phyloP scores from a whole-genome alignment of 2,113 vertebrate species.

The Gadus macrocephalus region DNA sequence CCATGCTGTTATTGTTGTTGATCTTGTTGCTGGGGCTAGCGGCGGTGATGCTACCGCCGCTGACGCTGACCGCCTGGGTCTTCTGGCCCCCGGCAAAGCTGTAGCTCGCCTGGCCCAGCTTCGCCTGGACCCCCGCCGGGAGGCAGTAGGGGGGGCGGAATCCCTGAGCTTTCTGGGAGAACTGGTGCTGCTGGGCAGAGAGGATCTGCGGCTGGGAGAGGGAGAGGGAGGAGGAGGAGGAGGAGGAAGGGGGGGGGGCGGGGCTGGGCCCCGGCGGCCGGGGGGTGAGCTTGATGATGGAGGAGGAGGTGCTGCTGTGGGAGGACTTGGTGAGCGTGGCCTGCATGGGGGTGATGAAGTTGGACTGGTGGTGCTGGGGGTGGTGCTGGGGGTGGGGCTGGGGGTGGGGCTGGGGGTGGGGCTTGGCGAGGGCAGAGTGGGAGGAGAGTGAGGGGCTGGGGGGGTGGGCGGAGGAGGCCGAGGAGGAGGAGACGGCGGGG shows the following conservation, averaged over 20 bases:
- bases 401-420: slow-evolving; percentile 44
- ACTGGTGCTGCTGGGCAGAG: slow-evolving; percentile 54
- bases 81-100: slow-evolving; percentile 55
- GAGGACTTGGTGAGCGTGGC: slow-evolving; percentile 75
- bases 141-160: slow-evolving; percentile 60
- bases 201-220: slow-evolving; percentile 43
- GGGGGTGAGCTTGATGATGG: slow-evolving; percentile 73
- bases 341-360: slow-evolving; percentile 78
- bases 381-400: slow-evolving; percentile 10
- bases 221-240: slow-evolving; percentile 57
- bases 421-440: slow-evolving; percentile 43
- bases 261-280: slow-evolving; percentile 61
- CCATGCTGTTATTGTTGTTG: slow-evolving; percentile 31
- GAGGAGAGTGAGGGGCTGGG: slow-evolving; percentile 33
- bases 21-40: slow-evolving; percentile 18
- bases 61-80: slow-evolving; percentile 28
- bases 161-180: slow-evolving; percentile 45
- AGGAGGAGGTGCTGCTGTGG: slow-evolving; percentile 69
- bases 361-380: slow-evolving; percentile 75
- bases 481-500: slow-evolving; percentile 60
- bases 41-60: slow-evolving; percentile 30
- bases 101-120: slow-evolving; percentile 42
- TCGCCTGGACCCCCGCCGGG: slow-evolving; percentile 37
- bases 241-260: slow-evolving; percentile 51
- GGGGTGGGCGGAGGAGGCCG: slow-evolving; percentile 28